A percentile compares a stretch with the other conserved stretches of the same genome.
These are phyloP conservation scores for Cricetomys ansorgei DNA, from an alignment of 2,113 vertebrate species.

Conservation along the genomic window DNA sequence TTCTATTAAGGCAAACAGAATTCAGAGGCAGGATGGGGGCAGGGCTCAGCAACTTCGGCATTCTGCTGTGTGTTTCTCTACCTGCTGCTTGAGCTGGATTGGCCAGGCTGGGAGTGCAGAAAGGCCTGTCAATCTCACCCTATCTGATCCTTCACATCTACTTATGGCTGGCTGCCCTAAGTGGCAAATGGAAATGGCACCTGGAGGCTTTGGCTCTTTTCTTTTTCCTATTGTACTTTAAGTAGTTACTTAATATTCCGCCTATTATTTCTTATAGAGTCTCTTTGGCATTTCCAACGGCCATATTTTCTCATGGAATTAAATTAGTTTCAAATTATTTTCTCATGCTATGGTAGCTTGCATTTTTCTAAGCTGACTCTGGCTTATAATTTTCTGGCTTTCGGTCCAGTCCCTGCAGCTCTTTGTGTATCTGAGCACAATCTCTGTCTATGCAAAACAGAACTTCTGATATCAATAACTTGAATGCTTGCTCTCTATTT, in stretches of 20 bases:
- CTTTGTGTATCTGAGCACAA: constrained; percentile 54
- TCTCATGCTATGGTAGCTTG: constrained; percentile 68
- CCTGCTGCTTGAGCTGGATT: neutral
- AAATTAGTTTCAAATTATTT: constrained; percentile 75
- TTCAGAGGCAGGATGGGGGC: neutral
- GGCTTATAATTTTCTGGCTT: constrained; percentile 64
- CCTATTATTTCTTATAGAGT: constrained; percentile 24
- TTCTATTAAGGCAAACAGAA: neutral
- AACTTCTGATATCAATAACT: constrained; percentile 67
- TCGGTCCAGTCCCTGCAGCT: constrained; percentile 36
- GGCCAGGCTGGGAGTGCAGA: neutral
- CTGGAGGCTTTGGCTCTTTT: neutral
- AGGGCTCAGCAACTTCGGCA: neutral
- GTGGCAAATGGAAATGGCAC: neutral
- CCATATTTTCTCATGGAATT: constrained; percentile 66
- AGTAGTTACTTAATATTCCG: constrained; percentile 63
- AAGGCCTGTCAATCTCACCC: neutral
- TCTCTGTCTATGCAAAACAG: constrained; percentile 61
- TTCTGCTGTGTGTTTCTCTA: neutral
- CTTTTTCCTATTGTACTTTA: constrained; percentile 49
- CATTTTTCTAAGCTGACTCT: constrained; percentile 67
- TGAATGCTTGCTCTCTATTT: constrained; percentile 52
- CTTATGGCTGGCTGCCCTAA: neutral
- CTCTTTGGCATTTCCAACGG: constrained; percentile 53
- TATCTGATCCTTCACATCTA: neutral